Percentiles rank a stretch among this genome's conserved stretches.
These are phyloP conservation scores for Metopolophium dirhodum DNA, from an alignment of 1,140 invertebrate species.

Conservation along the genomic window DNA sequence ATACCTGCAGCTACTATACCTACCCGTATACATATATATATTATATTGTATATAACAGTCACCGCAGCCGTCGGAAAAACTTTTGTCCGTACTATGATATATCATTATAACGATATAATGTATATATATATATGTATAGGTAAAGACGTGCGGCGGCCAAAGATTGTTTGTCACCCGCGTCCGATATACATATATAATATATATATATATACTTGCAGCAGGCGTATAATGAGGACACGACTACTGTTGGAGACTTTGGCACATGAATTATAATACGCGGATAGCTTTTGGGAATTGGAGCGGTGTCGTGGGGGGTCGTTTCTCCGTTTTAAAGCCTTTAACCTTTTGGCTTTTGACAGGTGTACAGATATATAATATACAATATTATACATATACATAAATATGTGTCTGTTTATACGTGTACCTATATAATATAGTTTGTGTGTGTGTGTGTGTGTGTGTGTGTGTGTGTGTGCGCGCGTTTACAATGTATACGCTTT, in stretches of 20 bases:
- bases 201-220: not conserved
- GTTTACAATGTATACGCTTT: not conserved
- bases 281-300: not conserved
- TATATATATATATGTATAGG: not conserved
- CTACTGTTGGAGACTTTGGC: not conserved
- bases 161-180: not conserved
- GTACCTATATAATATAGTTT: not conserved
- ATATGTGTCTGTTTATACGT: not conserved
- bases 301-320: not conserved
- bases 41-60: not conserved
- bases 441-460: not conserved
- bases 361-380: not conserved
- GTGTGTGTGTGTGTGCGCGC: too few relatives aligned
- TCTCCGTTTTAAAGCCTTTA: constrained; percentile 6
- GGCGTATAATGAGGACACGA: not conserved
- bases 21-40: not conserved
- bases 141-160: not conserved
- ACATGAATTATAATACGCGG: not conserved
- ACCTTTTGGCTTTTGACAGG: constrained; percentile 19
- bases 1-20: too few relatives aligned
- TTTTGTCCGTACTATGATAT: not conserved
- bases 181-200: not conserved
- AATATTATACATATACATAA: not conserved
- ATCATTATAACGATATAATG: not conserved
- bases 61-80: not conserved